These are phyloP conservation scores for Pristionchus entomophagus DNA, from an alignment of 2,888 invertebrate species.

Conservation along the genomic window DNA sequence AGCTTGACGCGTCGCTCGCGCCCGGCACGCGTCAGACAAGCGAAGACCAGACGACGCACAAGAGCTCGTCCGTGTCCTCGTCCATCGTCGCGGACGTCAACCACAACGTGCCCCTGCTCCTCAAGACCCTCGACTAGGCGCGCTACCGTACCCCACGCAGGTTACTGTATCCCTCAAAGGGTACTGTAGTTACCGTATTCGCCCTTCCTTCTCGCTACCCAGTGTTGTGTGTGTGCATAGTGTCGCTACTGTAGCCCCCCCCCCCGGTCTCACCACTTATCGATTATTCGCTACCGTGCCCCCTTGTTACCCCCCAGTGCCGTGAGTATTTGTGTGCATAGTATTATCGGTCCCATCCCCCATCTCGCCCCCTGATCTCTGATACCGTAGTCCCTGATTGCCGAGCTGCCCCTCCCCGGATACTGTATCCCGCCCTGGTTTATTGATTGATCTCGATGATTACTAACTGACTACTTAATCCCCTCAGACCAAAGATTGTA, in stretches of 20 bases:
- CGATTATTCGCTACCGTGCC: too few relatives aligned
- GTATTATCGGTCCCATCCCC: too few relatives aligned
- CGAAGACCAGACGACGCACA: neutral
- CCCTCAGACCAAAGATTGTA: neutral
- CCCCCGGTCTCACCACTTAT: too few relatives aligned
- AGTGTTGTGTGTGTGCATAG: neutral
- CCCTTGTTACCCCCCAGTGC: too few relatives aligned
- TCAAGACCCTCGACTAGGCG: neutral
- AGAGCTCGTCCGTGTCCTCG: conserved; percentile 1
- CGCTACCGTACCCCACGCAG: neutral
- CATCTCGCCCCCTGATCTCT: neutral
- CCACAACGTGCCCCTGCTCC: neutral
- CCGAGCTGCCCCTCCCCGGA: too few relatives aligned
- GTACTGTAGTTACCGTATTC: neutral
- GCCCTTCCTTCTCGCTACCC: neutral
- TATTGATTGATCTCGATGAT: conserved; percentile 30
- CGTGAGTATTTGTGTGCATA: too few relatives aligned
- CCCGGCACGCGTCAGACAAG: conserved; percentile 19
- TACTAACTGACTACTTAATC: neutral
- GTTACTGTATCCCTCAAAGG: neutral
- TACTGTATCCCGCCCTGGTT: neutral
- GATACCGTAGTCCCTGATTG: neutral
- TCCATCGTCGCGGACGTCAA: neutral
- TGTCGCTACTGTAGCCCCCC: conserved; percentile 15
- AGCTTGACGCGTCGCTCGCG: conserved; percentile 10